Conservation (phyloP, 37 sponge, comb jelly and placozoan genomes). For the Oopsacas minuta region DNA sequence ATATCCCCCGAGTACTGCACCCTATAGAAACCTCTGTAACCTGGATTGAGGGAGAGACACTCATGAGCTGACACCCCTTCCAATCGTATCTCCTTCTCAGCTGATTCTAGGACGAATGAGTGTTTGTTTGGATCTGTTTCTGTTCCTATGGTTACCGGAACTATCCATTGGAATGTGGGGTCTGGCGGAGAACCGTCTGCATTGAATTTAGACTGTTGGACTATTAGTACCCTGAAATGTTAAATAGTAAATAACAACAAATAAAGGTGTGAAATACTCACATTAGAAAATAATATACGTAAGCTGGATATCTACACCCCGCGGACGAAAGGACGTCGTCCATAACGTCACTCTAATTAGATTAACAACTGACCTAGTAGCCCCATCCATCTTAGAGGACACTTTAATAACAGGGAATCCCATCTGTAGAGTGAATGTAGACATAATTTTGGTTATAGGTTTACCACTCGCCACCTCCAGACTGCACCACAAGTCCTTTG, state of each 20-base stretch:
- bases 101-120: slow-evolving; percentile 39
- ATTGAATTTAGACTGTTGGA: slow-evolving; percentile 67
- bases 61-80: slow-evolving; percentile 30
- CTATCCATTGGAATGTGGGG: slow-evolving; percentile 29
- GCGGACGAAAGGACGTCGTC: too few relatives aligned
- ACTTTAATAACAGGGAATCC: slow-evolving; percentile 84
- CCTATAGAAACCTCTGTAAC: slow-evolving; percentile 70
- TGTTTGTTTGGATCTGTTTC: slow-evolving; percentile 25
- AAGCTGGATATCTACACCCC: too few relatives aligned
- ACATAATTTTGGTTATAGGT: slow-evolving; percentile 68
- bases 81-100: slow-evolving; percentile 25
- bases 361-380: too few relatives aligned
- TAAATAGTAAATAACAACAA: too few relatives aligned
- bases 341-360: too few relatives aligned
- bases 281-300: too few relatives aligned
- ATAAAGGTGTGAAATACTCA: too few relatives aligned
- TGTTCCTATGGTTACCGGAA: slow-evolving; percentile 38
- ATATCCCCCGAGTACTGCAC: slow-evolving; percentile 69
- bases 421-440: slow-evolving; percentile 84
- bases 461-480: slow-evolving; percentile 51
- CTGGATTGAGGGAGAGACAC: slow-evolving; percentile 47
- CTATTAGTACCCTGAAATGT: slow-evolving; percentile 33
- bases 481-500: slow-evolving; percentile 61
- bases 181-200: slow-evolving; percentile 58
- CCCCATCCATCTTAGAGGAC: slow-evolving; percentile 40